Evolutionary conservation across 2,888 invertebrate species (phyloP), one percentile per base, ranked within the genome.

Genomic region (Cremastobaeus sp.): DNA sequence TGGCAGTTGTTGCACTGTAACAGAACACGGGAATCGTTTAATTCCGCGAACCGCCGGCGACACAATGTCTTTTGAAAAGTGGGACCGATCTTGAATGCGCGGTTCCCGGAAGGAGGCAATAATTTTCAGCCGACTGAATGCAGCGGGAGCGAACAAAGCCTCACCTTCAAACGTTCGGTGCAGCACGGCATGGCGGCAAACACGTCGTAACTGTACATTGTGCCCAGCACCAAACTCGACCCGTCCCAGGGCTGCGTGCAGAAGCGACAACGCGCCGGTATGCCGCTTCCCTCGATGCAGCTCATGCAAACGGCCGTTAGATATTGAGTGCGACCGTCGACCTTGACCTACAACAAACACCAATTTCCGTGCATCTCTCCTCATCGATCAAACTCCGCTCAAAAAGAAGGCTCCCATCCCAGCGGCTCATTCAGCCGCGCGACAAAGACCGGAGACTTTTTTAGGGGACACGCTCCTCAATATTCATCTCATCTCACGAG

Each of bases 151-250:
- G 8, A 12, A 57, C 34, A 68, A 52, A 43, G 18, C n/a, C 65
- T 69, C 85, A 96, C 96, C 93, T 95, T 95, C 82, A 97, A 91
- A 81, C 98, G 92, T 85, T 96, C 96, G 85, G 94, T 92, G 89
- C 98, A 98, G 89, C 98, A 99, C 12, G 97, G 97, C 89, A 95
- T 95, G 73, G 98, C 97, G 86, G 98, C 98, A 88, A 99, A 98
- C 81, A 99, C 96, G 89, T 99, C 98, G 86, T 97, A 99, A 71
- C 97, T 95, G 90, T 99, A 99, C 96, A 98, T 97, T 77, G 98
- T 97, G 78, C 98, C 98, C 66, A 98, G 91, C 65, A 98, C 95
- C 74, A 98, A 91, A 52, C 96, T 95, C 17, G 96, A 94, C 18
- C 98, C 98, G 85, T 96, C 95, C 97, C 97, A 97, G 80, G 93